Evolutionary conservation across 2,797 vertebrate species (phyloP), one percentile per base, ranked within the genome.

Genomic region (Myoxocephalus aenaeus): DNA sequence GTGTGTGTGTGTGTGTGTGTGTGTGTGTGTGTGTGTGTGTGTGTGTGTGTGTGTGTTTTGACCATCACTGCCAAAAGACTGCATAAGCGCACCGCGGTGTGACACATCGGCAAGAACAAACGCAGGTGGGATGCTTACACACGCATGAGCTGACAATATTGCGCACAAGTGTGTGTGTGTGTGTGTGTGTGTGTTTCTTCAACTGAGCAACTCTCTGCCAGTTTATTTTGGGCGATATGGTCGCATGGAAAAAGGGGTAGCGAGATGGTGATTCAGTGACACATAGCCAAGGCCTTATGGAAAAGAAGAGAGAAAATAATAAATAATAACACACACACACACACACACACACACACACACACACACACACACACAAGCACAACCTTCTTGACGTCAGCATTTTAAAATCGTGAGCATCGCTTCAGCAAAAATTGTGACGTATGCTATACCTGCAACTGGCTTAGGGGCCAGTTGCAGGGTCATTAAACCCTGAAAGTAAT

Each of bases 61-160:
- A 77, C 86, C 87, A 83, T 90, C 89, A 85, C 84, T 92, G 90
- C 87, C 92, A 93, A 89, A 89, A 85, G 88, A 82, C 80, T 82
- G 86, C 89, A 87, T 79, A 80, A 82, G 85, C 57, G 64, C 38
- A 67, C 72, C 3, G 38, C 10, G 22, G 70, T 82, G 69, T 90
- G 89, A 90, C 91, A 91, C 86, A 54, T 65, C 59, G 51, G 73
- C 25, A 51, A 74, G 83, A 87, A 83, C 83, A 89, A 86, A 89
- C 71, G 20, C 77, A 77, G 77, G 82, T 85, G 69, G 85, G 75
- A 87, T 59, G 73, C 83, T 84, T 79, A 82, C 75, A 87, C 64
- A 64, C 80, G 70, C 73, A 76, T 44, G 38, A 56, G 56, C 53
- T 58, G 29, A 51, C 51, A 53, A 53, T 22, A 66, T 22, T 50